phyloP scores from a whole-genome alignment of 2,113 vertebrate genomes.

The Dipodomys merriami region DNA sequence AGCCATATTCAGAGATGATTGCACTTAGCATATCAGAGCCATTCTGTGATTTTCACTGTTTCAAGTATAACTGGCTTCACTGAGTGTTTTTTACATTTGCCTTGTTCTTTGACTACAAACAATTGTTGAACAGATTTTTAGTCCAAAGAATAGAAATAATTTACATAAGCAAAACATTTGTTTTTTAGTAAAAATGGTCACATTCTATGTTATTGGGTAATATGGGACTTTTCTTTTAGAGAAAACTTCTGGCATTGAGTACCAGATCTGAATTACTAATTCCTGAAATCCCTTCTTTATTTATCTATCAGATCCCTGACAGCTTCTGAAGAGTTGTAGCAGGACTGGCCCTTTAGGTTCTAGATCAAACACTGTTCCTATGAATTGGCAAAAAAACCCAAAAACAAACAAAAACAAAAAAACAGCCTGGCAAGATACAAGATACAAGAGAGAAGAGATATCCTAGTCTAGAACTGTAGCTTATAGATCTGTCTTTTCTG shows the following conservation, averaged over 20 bases:
- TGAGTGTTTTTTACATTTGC: not conserved
- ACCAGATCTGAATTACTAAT: not conserved
- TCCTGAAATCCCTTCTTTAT: not conserved
- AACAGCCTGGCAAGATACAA: not conserved
- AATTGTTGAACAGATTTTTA: not conserved
- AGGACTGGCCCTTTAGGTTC: not conserved
- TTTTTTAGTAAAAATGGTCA: not conserved
- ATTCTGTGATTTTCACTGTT: not conserved
- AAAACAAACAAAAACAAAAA: too few relatives aligned
- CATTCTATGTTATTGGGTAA: not conserved
- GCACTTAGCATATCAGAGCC: not conserved
- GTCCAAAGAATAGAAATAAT: not conserved
- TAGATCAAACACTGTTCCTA: not conserved
- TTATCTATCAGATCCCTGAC: too few relatives aligned
- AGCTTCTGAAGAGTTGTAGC: not conserved
- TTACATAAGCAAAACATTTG: not conserved
- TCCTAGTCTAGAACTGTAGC: not conserved
- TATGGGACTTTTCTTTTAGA: not conserved
- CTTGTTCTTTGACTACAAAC: not conserved
- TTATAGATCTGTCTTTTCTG: not conserved
- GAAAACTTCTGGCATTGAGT: not conserved
- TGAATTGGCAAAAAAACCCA: not conserved
- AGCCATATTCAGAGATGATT: not conserved
- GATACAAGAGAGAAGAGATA: not conserved
- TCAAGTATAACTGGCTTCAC: not conserved